A percentile compares a stretch with the other conserved stretches of the same genome.
Evolutionary conservation across 2,888 invertebrate genomes (phyloP).

Genomic region (Automeris io): DNA sequence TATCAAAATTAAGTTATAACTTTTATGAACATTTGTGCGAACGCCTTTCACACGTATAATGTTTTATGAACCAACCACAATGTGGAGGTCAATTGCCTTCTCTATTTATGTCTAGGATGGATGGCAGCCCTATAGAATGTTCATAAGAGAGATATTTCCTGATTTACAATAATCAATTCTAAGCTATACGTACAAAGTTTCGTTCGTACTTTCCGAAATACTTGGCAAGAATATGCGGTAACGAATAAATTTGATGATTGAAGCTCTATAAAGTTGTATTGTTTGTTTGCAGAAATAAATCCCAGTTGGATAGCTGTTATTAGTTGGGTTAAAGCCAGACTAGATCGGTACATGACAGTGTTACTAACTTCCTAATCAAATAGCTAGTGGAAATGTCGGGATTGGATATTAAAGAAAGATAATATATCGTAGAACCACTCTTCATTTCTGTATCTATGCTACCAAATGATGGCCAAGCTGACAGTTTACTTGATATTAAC

Average conservation of each 20-base stretch:
- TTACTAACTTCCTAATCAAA: constrained; percentile 17
- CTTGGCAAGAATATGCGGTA: constrained; percentile 38
- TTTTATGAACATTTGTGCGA: no score
- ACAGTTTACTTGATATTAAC: no score
- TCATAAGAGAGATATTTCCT: constrained; percentile 17
- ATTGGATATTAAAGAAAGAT: not conserved
- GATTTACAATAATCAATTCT: constrained; percentile 33
- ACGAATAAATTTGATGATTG: constrained; percentile 48
- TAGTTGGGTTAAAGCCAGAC: constrained; percentile 29
- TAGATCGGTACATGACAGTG: constrained; percentile 24
- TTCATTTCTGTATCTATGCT: no score
- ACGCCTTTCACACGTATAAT: no score
- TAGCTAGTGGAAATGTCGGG: not conserved
- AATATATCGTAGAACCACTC: not conserved
- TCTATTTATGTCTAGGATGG: no score
- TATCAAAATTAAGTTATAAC: no score
- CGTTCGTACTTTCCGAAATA: constrained; percentile 22
- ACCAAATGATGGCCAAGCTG: no score
- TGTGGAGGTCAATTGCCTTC: no score
- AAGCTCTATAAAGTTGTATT: constrained; percentile 40
- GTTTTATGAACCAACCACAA: no score
- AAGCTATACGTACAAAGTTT: constrained; percentile 27
- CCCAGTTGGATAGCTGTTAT: constrained; percentile 31
- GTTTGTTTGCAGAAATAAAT: constrained; percentile 50
- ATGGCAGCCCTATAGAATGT: constrained; percentile 38